Conservation (phyloP, 2,113 vertebrate species). For the Harpagus bidentatus region DNA sequence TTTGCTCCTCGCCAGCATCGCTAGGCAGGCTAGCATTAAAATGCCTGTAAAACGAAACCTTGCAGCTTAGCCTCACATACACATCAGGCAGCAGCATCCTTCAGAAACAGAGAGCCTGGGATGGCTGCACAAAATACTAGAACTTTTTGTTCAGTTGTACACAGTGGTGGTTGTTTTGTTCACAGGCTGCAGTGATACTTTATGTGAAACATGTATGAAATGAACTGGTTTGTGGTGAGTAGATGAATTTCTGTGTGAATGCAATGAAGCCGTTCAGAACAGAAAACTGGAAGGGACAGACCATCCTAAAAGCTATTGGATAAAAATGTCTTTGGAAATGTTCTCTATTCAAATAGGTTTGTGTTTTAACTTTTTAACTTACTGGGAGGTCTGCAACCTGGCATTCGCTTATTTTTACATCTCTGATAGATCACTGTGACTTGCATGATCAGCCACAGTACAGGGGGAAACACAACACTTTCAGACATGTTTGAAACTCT, state of each 20-base stretch:
- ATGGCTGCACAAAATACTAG: background rate
- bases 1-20: background rate
- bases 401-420: background rate
- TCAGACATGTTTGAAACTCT: accelerated
- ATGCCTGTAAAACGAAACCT: background rate
- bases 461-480: background rate
- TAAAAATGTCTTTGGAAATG: background rate
- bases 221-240: background rate
- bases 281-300: background rate
- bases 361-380: background rate
- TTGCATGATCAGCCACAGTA: accelerated
- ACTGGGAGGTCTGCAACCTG: background rate
- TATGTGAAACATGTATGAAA: accelerated
- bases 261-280: too few relatives aligned
- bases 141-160: accelerated
- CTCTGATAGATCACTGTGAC: background rate
- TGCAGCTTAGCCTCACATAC: background rate
- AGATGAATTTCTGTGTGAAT: background rate
- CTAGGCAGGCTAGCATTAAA: background rate
- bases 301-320: background rate
- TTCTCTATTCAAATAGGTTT: background rate
- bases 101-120: background rate
- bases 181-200: background rate
- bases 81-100: background rate
- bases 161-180: accelerated